These are phyloP conservation scores for Arizona elegans DNA, from an alignment of 2,113 vertebrate genomes.

Conservation along the genomic window DNA sequence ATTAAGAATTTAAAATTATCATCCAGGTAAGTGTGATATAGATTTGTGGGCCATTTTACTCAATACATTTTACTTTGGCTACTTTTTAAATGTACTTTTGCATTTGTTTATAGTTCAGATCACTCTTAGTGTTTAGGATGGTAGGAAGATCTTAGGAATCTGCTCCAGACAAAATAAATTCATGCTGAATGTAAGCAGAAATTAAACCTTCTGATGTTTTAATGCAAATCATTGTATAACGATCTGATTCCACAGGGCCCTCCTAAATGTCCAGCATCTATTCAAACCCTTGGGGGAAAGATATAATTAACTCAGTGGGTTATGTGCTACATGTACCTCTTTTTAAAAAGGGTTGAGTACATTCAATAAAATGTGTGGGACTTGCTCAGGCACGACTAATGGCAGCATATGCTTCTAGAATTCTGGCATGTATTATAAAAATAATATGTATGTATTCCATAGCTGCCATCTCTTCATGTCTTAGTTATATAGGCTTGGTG, in stretches of 20 bases:
- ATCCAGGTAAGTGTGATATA: conserved; percentile 61
- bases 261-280: background rate
- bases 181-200: background rate
- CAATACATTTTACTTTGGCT: conserved; percentile 50
- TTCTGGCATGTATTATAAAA: background rate
- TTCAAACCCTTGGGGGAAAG: background rate
- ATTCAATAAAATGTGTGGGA: background rate
- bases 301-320: background rate
- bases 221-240: background rate
- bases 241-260: background rate
- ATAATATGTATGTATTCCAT: background rate
- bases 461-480: background rate
- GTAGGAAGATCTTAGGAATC: background rate
- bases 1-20: conserved; percentile 47
- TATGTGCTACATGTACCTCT: background rate
- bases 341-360: background rate
- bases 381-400: background rate
- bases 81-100: background rate
- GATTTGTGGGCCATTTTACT: conserved; percentile 50
- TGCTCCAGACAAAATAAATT: background rate
- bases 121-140: background rate
- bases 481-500: background rate
- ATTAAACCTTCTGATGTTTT: background rate
- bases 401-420: background rate
- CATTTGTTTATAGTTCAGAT: background rate